phyloP scores from a whole-genome alignment of 2,888 invertebrate species.

The Trimorus sp. region DNA sequence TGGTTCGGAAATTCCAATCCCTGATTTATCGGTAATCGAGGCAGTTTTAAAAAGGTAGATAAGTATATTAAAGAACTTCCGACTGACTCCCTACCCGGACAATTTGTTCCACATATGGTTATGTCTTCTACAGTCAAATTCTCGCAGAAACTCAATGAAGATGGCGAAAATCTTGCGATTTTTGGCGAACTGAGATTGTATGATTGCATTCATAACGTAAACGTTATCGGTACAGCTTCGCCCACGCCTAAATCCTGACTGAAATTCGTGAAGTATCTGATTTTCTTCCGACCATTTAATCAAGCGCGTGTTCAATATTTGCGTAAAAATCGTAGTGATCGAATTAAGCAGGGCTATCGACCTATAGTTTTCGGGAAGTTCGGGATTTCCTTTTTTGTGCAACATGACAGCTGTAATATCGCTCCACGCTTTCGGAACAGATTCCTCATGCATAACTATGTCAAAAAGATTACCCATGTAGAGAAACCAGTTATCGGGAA shows the following conservation, averaged over 20 bases:
- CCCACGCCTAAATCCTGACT: not conserved
- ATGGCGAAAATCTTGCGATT: too few relatives aligned
- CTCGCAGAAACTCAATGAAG: too few relatives aligned
- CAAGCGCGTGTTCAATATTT: not conserved
- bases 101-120: too few relatives aligned
- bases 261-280: not conserved
- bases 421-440: not conserved
- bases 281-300: not conserved
- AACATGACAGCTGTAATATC: not conserved
- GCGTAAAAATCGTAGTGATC: not conserved
- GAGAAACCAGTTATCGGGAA: too few relatives aligned
- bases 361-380: not conserved
- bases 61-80: too few relatives aligned
- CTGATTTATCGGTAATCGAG: too few relatives aligned
- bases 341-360: not conserved
- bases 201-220: too few relatives aligned
- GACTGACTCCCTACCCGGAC: too few relatives aligned
- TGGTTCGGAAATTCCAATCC: too few relatives aligned
- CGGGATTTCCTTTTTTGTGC: not conserved
- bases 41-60: too few relatives aligned
- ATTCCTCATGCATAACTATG: not conserved
- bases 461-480: not conserved
- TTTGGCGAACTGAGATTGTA: too few relatives aligned
- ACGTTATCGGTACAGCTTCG: not conserved
- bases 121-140: too few relatives aligned